Percentiles rank a stretch among this genome's conserved stretches.
phyloP scores from a whole-genome alignment of 2,113 vertebrate genomes.

The Solea solea region DNA sequence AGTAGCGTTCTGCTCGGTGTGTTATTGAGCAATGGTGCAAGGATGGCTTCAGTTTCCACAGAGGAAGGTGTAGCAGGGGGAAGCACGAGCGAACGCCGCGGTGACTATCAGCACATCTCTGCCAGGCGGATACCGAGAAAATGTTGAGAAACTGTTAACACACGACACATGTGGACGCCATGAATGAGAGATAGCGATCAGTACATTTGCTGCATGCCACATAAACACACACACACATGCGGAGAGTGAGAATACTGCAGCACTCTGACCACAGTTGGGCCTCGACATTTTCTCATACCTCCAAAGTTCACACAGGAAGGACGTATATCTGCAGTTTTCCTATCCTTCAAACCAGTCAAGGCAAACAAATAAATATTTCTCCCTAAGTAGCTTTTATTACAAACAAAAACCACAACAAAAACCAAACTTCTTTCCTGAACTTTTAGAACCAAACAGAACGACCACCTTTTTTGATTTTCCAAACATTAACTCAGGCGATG shows the following conservation, averaged over 20 bases:
- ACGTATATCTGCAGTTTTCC: conserved; percentile 80
- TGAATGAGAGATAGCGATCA: conserved; percentile 72
- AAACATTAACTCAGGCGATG: too few relatives aligned
- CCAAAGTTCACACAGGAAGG: conserved; percentile 94
- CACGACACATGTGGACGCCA: conserved; percentile 61
- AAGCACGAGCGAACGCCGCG: conserved; percentile 14
- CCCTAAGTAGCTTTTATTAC: neutral
- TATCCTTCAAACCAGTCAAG: conserved; percentile 72
- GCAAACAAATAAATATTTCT: neutral
- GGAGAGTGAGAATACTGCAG: conserved; percentile 61
- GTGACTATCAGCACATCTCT: conserved; percentile 67
- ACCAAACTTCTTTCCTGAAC: conserved; percentile 6
- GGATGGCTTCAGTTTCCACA: conserved; percentile 56
- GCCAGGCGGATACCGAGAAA: conserved; percentile 64
- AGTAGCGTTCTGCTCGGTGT: neutral
- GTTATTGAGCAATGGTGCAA: conserved; percentile 46
- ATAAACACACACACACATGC: conserved; percentile 6
- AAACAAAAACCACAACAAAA: neutral
- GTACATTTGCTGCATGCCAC: conserved; percentile 42
- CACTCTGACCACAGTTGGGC: conserved; percentile 86
- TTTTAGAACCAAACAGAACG: neutral
- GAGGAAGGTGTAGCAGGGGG: conserved; percentile 58
- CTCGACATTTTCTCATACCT: conserved; percentile 92
- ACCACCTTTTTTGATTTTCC: neutral
- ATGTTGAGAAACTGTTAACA: conserved; percentile 51